A percentile compares a stretch with the other conserved stretches of the same genome.
These are phyloP conservation scores for Polypterus bichir DNA, from an alignment of 2,113 vertebrate species.

Conservation along the genomic window DNA sequence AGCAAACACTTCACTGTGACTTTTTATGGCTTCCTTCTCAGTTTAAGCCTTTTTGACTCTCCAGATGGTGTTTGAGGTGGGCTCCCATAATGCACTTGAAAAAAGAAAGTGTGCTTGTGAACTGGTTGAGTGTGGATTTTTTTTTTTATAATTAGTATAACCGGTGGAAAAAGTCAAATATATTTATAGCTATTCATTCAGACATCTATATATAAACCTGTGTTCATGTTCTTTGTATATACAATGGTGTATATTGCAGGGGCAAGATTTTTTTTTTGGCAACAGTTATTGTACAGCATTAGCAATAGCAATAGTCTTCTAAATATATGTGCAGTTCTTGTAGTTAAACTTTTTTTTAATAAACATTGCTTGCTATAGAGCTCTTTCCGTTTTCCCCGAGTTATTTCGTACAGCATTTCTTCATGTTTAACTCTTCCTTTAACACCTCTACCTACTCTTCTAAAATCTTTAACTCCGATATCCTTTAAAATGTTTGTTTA, in stretches of 20 bases:
- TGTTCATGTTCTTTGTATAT: slow-evolving; percentile 89
- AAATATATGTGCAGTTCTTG: slow-evolving; percentile 61
- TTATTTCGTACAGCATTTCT: too few relatives aligned
- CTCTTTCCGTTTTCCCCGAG: too few relatives aligned
- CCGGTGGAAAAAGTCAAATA: slow-evolving; percentile 50
- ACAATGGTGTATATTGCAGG: slow-evolving; percentile 85
- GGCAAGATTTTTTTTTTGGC: slow-evolving; percentile 62
- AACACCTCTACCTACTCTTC: too few relatives aligned
- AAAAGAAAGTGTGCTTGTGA: slow-evolving; percentile 43
- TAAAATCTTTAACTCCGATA: too few relatives aligned
- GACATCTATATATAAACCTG: slow-evolving; percentile 62
- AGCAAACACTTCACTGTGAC: too few relatives aligned
- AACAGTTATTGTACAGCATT: slow-evolving; percentile 84
- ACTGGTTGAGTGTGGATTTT: slow-evolving; percentile 45
- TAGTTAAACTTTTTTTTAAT: slow-evolving; percentile 52
- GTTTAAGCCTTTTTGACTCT: too few relatives aligned
- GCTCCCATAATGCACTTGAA: slow-evolving; percentile 48
- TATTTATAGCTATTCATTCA: slow-evolving; percentile 61
- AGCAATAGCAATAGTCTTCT: slow-evolving; percentile 65
- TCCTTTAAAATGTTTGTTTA: too few relatives aligned
- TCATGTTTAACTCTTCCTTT: too few relatives aligned
- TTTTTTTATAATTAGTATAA: slow-evolving; percentile 28
- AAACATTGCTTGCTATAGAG: slow-evolving; percentile 64
- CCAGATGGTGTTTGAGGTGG: slow-evolving; percentile 19
- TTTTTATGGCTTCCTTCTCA: too few relatives aligned